A percentile compares a stretch with the other conserved stretches of the same genome.
Evolutionary conservation across 2,888 invertebrate genomes (phyloP).

Genomic region (Thymelicus acteon): DNA sequence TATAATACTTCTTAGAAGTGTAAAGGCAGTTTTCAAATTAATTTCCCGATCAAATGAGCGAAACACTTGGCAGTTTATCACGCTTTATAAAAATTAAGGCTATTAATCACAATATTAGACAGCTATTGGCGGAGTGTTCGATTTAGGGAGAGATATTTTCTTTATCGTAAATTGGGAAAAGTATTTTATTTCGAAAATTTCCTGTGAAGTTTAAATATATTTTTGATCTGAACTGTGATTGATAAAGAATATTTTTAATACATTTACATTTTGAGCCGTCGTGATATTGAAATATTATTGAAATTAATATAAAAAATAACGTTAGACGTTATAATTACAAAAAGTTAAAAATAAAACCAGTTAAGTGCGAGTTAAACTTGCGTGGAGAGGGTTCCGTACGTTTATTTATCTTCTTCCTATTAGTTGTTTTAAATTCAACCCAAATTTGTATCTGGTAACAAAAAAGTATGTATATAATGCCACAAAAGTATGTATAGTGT

Average conservation of each 20-base stretch:
- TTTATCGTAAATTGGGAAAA: constrained; percentile 32
- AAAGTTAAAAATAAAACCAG: too few relatives aligned
- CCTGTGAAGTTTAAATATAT: constrained; percentile 9
- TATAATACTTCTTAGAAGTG: constrained; percentile 20
- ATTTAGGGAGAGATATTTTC: constrained; percentile 50
- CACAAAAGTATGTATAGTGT: too few relatives aligned
- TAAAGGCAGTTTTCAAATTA: constrained; percentile 39
- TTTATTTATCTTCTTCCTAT: too few relatives aligned
- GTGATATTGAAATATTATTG: constrained; percentile 6
- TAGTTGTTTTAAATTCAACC: too few relatives aligned
- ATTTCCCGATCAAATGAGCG: constrained; percentile 41
- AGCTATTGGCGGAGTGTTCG: constrained; percentile 59
- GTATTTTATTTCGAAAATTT: constrained; percentile 21
- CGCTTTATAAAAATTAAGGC: constrained; percentile 58
- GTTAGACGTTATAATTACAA: too few relatives aligned
- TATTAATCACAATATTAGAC: constrained; percentile 74
- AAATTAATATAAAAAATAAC: too few relatives aligned
- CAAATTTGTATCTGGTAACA: too few relatives aligned
- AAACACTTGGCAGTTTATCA: constrained; percentile 42
- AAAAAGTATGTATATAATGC: too few relatives aligned
- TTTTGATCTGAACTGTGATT: constrained; percentile 51
- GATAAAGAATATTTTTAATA: constrained; percentile 12
- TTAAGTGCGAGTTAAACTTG: too few relatives aligned
- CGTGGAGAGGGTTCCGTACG: too few relatives aligned
- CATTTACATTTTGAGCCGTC: constrained; percentile 14